Base-by-base conservation (phyloP, 1,140 invertebrate genomes). In the Proales similis region DNA sequence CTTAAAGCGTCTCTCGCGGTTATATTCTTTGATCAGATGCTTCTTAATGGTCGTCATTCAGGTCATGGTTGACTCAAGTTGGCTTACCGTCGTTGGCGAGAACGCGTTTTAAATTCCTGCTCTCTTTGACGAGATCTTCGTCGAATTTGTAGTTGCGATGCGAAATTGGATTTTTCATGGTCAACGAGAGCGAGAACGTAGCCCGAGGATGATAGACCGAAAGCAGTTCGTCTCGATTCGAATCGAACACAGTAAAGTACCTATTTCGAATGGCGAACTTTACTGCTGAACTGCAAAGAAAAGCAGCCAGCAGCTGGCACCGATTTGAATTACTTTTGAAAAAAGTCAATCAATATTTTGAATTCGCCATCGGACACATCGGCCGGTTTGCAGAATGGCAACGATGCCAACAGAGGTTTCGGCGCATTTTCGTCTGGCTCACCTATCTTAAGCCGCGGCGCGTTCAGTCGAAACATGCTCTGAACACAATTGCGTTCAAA, bases 191-290 rank as follows among this genome's bases (percentile, higher is more conserved):
- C 9, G 33, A 42, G 19, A 57, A 42, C 9, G 45, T 30, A 27
- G 36, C 27, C 3, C 45, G 39, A 9, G 51, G 36, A 26, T 57
- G 39, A 29, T 57, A 57, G 9, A 42, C 51, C 19, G 36, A 36
- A 19, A 57, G 17, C 19, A 57, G 22, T 0, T 14, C 20, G 3
- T 57, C 51, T 32, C 51, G 20, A 26, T 24, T 57, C 17, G 19
- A 42, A 36, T 57, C 51, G 22, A 26, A 57, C 17, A 26, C 39
- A 30, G 51, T 57, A 26, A 57, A 57, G 45, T 57, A 57, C 27
- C 51, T 57, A n/a, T 19, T 42, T 22, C 4, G 30, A 42, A 38
- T 36, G n/a, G 2, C 14, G n/a, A 38, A 0, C 19, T 53, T 53
- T 11, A 2, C 11, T 3, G n/a, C 17, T 27, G 7, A 33, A 30